Evolutionary conservation across 2,888 invertebrate species (phyloP), one percentile per base, ranked within the genome.

Genomic region (Zygogramma bicolorata): DNA sequence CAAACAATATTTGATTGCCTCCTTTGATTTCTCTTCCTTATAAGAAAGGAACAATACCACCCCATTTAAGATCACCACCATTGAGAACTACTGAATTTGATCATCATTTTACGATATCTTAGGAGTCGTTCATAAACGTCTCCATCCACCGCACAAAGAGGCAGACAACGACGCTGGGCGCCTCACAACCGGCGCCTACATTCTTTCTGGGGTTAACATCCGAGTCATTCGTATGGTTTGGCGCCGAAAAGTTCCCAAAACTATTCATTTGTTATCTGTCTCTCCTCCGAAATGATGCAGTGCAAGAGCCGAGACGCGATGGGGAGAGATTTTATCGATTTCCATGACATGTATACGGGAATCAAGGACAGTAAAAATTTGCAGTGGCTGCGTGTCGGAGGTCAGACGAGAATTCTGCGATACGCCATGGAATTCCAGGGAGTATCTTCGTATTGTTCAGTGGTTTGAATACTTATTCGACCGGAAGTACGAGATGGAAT

Each of bases 281-380:
- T 53, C 15, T 46, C 27, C 10, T 53, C 53, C 53, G 53, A 27
- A 27, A 53, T 27, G 53, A 53, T 53, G 53, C 27, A n/a, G 25
- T n/a, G 27, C 10, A 27, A 53, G 5, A 7, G 53, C 27, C 53
- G 22, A 53, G 53, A 53, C 38, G 62, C 22, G 42, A 46, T 25
- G 42, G 57, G 31, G 70, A 57, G 53, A 27, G 40, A 40, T 20
- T 57, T 38, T 70, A 74, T 75, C 67, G 75, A 75, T 75, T 75
- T 72, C 57, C 70, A 34, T 66, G 68, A 66, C 72, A 75, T 65
- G 65, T 69, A 70, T 75, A 72, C 63, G 59, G 60, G 70, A 70
- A 75, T 75, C 75, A 68, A 74, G 72, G 72, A 72, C 68, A 75
- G 71, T 68, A 71, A 70, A 74, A 74, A 40, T 70, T 65, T 49